Percentiles rank a stretch among this genome's conserved stretches.
phyloP scores from a whole-genome alignment of 2,888 invertebrate genomes.

The Erebia aethiops region DNA sequence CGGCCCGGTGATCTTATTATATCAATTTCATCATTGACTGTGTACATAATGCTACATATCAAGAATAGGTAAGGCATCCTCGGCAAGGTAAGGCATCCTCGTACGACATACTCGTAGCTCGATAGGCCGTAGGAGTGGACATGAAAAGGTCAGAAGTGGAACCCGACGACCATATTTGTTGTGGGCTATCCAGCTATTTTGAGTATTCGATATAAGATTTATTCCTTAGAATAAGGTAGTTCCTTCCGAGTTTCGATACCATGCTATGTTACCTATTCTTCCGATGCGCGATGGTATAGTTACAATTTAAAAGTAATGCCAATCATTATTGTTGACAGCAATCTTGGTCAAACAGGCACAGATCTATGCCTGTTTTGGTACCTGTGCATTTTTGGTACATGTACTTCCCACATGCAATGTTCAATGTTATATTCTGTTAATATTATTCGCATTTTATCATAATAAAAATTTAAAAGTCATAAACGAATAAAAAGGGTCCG shows the following conservation, averaged over 20 bases:
- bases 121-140: not conserved
- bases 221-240: too few species aligned
- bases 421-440: not conserved
- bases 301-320: too few species aligned
- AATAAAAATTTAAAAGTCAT: not conserved
- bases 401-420: not conserved
- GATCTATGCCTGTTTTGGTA: too few species aligned
- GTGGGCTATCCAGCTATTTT: not conserved
- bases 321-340: too few species aligned
- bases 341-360: too few species aligned
- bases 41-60: not conserved
- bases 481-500: not conserved
- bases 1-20: conserved; percentile 16
- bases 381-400: not conserved
- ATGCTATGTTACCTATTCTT: too few species aligned
- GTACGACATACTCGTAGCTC: not conserved
- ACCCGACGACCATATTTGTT: not conserved
- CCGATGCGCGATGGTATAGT: too few species aligned
- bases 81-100: not conserved
- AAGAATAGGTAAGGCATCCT: too few species aligned
- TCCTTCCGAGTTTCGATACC: too few species aligned
- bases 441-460: not conserved
- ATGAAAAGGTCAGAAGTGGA: not conserved
- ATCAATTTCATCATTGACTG: conserved; percentile 14
- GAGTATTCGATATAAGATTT: too few species aligned